Percentiles rank a stretch among this genome's conserved stretches.
These are phyloP conservation scores for Cerastis leucographa DNA, from an alignment of 2,888 invertebrate species.

Conservation along the genomic window DNA sequence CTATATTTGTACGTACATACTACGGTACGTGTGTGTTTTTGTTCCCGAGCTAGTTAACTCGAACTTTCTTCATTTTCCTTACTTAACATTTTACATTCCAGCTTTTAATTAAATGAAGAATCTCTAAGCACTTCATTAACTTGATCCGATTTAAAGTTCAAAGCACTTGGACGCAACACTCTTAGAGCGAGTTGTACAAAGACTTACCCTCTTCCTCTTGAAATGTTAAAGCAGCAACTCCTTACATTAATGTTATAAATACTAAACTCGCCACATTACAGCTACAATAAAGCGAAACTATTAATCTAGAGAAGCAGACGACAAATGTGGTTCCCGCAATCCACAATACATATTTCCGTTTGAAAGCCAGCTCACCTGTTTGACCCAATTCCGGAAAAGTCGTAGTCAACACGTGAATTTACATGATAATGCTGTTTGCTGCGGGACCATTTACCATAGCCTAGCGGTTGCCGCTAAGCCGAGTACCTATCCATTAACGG, in stretches of 20 bases:
- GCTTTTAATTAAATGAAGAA: constrained; percentile 35
- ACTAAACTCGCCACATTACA: constrained; percentile 20
- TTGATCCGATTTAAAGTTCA: constrained; percentile 43
- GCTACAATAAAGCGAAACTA: constrained; percentile 50
- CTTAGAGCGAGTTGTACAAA: constrained; percentile 1
- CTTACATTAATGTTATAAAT: constrained; percentile 37
- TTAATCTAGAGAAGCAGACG: constrained; percentile 57
- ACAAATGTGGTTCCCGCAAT: constrained; percentile 65
- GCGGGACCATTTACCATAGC: constrained; percentile 75
- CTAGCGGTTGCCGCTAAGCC: constrained; percentile 46
- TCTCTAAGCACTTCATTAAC: constrained; percentile 43
- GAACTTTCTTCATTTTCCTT: neutral
- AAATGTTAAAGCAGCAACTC: constrained; percentile 16
- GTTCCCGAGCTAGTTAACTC: neutral
- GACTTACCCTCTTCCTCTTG: neutral
- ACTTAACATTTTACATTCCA: constrained; percentile 9
- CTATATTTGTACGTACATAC: neutral
- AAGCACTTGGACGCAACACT: constrained; percentile 9
- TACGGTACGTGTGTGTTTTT: neutral
- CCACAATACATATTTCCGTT: constrained; percentile 66
- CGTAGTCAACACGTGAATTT: constrained; percentile 81
- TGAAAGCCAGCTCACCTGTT: constrained; percentile 68
- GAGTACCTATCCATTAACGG: constrained; percentile 52
- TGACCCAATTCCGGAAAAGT: constrained; percentile 74
- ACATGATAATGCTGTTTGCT: constrained; percentile 83